Evolutionary conservation across 1,140 invertebrate species (phyloP).

Genomic region (Pectinophora gossypiella): DNA sequence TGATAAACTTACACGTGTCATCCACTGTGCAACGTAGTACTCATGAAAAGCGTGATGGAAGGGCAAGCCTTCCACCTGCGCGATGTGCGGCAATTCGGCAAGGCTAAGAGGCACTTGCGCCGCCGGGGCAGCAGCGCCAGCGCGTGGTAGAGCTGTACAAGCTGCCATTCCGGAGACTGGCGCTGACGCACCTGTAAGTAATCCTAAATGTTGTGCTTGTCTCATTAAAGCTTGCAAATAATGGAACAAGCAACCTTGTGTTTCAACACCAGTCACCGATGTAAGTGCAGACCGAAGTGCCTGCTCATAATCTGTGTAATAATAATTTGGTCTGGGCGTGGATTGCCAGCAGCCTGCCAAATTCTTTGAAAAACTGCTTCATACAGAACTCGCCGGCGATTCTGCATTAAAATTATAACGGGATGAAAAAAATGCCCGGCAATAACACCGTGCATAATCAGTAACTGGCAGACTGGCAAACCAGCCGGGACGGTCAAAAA

Average conservation of each 20-base stretch:
- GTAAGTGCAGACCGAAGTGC: neutral
- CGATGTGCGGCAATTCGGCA: no score
- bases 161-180: no score
- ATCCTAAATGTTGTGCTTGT: no score
- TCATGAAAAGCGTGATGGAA: no score
- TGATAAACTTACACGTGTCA: no score
- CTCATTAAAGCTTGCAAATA: no score
- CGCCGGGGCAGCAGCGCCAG: no score
- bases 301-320: neutral
- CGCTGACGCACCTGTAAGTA: no score
- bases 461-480: neutral
- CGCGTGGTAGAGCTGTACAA: no score
- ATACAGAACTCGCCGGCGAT: neutral
- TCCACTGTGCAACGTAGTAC: no score
- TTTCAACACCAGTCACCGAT: neutral
- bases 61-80: no score
- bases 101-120: no score
- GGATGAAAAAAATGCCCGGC: neutral
- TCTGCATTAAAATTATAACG: neutral
- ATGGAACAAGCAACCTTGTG: neutral
- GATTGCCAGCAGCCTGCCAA: neutral
- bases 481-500: slow-evolving; percentile 1
- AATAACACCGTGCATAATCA: neutral
- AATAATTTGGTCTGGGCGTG: neutral
- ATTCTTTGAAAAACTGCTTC: neutral